A percentile compares a stretch with the other conserved stretches of the same genome.
These are phyloP conservation scores for Neoaliturus tenellus DNA, from an alignment of 2,888 invertebrate species.

Conservation along the genomic window DNA sequence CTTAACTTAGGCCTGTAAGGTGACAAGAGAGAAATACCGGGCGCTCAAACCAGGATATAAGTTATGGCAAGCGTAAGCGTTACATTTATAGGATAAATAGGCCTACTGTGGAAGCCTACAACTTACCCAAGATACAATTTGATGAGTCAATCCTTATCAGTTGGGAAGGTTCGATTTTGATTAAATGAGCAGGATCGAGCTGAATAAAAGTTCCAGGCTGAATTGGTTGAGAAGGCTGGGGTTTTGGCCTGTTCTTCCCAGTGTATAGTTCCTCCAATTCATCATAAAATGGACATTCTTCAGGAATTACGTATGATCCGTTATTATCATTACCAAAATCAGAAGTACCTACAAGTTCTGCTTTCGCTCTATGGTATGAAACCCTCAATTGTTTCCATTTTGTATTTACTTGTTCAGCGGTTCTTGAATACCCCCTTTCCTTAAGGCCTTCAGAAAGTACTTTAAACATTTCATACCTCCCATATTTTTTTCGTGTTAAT, in stretches of 20 bases:
- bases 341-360: not conserved
- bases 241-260: not conserved
- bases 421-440: not conserved
- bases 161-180: not conserved
- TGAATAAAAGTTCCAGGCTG: conserved; percentile 12
- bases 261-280: not conserved
- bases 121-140: not conserved
- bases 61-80: too few relatives aligned
- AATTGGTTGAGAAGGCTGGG: not conserved
- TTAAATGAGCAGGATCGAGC: not conserved
- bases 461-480: conserved; percentile 4
- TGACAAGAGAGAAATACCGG: too few relatives aligned
- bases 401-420: not conserved
- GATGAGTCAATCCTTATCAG: not conserved
- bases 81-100: too few relatives aligned
- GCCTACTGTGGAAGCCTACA: too few relatives aligned
- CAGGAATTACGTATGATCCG: too few relatives aligned
- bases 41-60: too few relatives aligned
- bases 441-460: not conserved
- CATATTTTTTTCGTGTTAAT: conserved; percentile 13
- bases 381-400: conserved; percentile 22
- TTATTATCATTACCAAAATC: too few relatives aligned
- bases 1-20: too few relatives aligned
- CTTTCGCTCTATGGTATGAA: not conserved
- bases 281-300: conserved; percentile 6